Base-by-base conservation (phyloP, 2,797 vertebrate species). In the Gobio occitaniae region DNA sequence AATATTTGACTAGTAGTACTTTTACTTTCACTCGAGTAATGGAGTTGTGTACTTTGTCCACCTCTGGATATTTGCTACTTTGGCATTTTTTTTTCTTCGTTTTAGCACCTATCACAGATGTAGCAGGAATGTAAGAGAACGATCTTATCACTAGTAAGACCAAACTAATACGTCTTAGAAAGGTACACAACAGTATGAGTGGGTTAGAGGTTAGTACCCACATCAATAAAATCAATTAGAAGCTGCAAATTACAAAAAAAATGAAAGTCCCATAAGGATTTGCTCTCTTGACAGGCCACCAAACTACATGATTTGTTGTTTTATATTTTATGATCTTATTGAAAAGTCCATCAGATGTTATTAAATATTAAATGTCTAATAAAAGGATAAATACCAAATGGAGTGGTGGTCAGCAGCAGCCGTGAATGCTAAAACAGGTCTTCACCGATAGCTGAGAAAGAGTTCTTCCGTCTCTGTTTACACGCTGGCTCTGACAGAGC, bases 311-410 rank as follows among this genome's bases (percentile, higher is more conserved):
- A 69, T 71, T 71, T 47, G 38, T 59, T 81, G 68, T 48, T 71
- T 72, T 61, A 72, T 48, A 61, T 82, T 82, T 74, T 17, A 82
- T 61, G 68, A 72, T 61, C 52, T 6, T 63, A n/a, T 36, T 63
- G 25, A 82, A 32, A 82, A 63, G 19, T 32, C 29, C 19, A 74
- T 74, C 41, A 61, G 25, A 32, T 38, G 29, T 7, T 36, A 6
- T 74, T 38, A 74, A 82, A 82, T 74, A 82, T 74, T 63, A 63
- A 16, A 50, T 47, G 47, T 47, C 8, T 72, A 48, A 72, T 74
- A 63, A 63, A 63, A 3, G 19, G 8, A 50, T 63, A 12, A 63
- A 74, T 29, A 65, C 25, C 15, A 65, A 29, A 44, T 29, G n/a
- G 5, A 61, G 41, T 36, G 41, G 25, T 36, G 56, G 52, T 47